Evolutionary conservation across 2,797 vertebrate species (phyloP).

Genomic region (Semotilus atromaculatus): DNA sequence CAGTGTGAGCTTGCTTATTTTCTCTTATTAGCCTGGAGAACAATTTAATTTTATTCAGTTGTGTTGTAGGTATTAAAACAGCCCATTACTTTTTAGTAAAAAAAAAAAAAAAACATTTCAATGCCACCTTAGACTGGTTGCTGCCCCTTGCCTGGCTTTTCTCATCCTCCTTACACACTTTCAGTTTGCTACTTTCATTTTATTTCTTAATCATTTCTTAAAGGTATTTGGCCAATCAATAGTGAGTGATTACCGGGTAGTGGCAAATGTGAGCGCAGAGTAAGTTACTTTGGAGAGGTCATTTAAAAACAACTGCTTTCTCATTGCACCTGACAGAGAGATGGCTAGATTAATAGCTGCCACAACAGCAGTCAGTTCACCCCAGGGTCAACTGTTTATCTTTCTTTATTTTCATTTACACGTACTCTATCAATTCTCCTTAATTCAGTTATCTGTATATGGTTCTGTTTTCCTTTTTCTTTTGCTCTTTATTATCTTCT

Average conservation of each 20-base stretch:
- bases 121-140: too few species aligned
- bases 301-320: constrained; percentile 1
- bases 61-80: too few species aligned
- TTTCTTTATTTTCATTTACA: neutral
- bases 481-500: neutral
- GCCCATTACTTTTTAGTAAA: too few species aligned
- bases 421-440: neutral
- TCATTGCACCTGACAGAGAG: neutral
- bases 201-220: neutral
- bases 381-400: neutral
- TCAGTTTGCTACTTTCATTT: neutral
- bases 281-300: neutral
- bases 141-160: neutral
- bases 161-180: neutral
- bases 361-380: constrained; percentile 7
- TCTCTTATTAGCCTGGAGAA: too few species aligned
- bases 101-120: too few species aligned
- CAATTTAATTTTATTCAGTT: too few species aligned
- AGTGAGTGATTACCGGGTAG: neutral
- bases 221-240: neutral
- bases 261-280: neutral
- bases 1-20: too few species aligned
- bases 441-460: neutral
- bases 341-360: neutral
- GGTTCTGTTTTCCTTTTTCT: neutral